A percentile compares a stretch with the other conserved stretches of the same genome.
These are phyloP conservation scores for Cataglyphis cursor DNA, from an alignment of 2,888 invertebrate genomes.

Conservation along the genomic window DNA sequence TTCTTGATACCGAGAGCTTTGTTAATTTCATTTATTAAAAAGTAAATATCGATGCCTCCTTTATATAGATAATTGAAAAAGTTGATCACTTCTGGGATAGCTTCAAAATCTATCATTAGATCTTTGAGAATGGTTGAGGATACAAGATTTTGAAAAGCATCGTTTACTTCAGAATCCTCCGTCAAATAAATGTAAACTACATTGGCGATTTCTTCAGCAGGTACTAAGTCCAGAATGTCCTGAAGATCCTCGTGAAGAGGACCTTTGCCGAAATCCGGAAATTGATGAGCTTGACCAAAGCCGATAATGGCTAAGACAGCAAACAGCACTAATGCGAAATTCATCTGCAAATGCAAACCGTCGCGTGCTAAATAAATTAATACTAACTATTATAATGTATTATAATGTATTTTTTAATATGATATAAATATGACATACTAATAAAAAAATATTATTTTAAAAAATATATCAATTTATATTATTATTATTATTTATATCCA, in stretches of 20 bases:
- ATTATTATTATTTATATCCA: too few relatives aligned
- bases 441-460: too few relatives aligned
- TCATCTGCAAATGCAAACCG: conserved; percentile 68
- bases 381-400: too few relatives aligned
- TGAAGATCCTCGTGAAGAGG: conserved; percentile 78
- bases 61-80: conserved; percentile 74
- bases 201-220: not conserved
- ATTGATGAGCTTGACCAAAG: conserved; percentile 39
- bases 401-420: too few relatives aligned
- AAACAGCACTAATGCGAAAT: conserved; percentile 53
- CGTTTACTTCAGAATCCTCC: conserved; percentile 75
- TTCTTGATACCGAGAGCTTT: conserved; percentile 62
- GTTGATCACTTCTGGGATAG: conserved; percentile 75
- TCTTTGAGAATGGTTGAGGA: conserved; percentile 71
- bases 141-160: conserved; percentile 60
- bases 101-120: conserved; percentile 75
- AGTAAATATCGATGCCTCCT: conserved; percentile 74
- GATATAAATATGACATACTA: too few relatives aligned
- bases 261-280: conserved; percentile 58
- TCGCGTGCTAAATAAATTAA: too few relatives aligned
- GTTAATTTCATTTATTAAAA: conserved; percentile 76
- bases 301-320: conserved; percentile 64
- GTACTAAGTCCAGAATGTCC: conserved; percentile 77
- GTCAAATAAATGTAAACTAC: conserved; percentile 57
- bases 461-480: too few relatives aligned